A percentile compares a stretch with the other conserved stretches of the same genome.
These are phyloP conservation scores for Ochropleura leucogaster DNA, from an alignment of 2,888 invertebrate species.

Conservation along the genomic window DNA sequence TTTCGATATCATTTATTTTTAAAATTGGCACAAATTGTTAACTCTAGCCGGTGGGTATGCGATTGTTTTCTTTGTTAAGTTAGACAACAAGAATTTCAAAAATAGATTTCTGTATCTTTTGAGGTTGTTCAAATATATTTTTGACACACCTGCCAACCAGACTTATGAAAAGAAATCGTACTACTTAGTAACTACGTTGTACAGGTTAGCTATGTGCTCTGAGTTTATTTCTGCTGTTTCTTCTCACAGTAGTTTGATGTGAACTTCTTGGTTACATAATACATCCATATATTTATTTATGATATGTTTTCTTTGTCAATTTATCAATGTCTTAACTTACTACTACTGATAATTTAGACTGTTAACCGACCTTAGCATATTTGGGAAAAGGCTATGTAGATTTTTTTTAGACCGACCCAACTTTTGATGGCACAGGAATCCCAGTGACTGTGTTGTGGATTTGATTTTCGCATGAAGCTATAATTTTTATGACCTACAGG, in stretches of 20 bases:
- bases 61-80: slow-evolving; percentile 29
- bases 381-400: not conserved
- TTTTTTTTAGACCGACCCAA: not conserved
- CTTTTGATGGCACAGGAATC: too few species aligned
- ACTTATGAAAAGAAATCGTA: not conserved
- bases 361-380: too few species aligned
- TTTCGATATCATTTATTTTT: slow-evolving; percentile 47
- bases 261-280: too few species aligned
- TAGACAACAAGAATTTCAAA: slow-evolving; percentile 20
- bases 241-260: too few species aligned
- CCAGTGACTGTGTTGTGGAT: too few species aligned
- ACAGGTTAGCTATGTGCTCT: not conserved
- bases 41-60: slow-evolving; percentile 8
- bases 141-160: not conserved
- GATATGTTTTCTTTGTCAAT: too few species aligned
- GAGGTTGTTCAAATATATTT: not conserved
- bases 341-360: not conserved
- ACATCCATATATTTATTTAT: too few species aligned
- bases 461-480: too few species aligned
- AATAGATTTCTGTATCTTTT: not conserved
- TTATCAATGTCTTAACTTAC: too few species aligned
- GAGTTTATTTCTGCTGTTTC: too few species aligned
- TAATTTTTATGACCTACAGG: too few species aligned
- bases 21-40: slow-evolving; percentile 31
- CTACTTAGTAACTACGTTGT: not conserved